phyloP scores from a whole-genome alignment of 2,797 vertebrate species.

The Thripadectes ignobilis region DNA sequence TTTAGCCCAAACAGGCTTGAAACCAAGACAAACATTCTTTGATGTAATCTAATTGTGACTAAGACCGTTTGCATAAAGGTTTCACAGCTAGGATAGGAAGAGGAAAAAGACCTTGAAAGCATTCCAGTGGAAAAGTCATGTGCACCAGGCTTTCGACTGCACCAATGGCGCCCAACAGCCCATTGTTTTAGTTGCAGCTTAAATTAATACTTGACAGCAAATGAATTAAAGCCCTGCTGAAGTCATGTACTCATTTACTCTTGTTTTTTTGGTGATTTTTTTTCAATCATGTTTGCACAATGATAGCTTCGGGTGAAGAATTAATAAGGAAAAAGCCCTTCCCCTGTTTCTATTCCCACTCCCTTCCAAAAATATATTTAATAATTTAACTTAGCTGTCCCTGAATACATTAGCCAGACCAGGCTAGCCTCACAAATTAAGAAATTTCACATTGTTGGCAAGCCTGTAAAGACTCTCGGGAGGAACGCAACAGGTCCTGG shows the following conservation, averaged over 20 bases:
- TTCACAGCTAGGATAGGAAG: constrained; percentile 59
- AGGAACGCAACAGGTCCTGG: background rate
- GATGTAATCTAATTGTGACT: constrained; percentile 73
- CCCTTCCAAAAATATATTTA: constrained; percentile 34
- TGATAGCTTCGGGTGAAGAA: constrained; percentile 14
- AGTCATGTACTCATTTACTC: constrained; percentile 17
- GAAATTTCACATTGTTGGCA: background rate
- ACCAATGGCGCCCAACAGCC: constrained; percentile 34
- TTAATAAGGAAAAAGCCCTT: constrained; percentile 32
- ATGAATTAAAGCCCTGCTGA: constrained; percentile 29
- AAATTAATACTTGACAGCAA: constrained; percentile 64
- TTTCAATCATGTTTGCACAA: constrained; percentile 7
- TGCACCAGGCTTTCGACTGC: constrained; percentile 10
- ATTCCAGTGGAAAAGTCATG: constrained; percentile 64
- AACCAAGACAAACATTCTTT: constrained; percentile 79
- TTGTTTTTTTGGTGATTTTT: background rate
- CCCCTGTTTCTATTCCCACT: background rate
- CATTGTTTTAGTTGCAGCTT: constrained; percentile 19
- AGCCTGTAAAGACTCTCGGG: background rate
- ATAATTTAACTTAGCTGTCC: background rate
- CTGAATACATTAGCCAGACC: background rate
- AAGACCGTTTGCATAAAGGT: constrained; percentile 51
- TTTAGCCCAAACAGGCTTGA: constrained; percentile 74
- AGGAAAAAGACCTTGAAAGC: constrained; percentile 59
- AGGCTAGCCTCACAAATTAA: background rate